A percentile compares a stretch with the other conserved stretches of the same genome.
Evolutionary conservation across 2,888 invertebrate genomes (phyloP).

Genomic region (Aphodius granarius): DNA sequence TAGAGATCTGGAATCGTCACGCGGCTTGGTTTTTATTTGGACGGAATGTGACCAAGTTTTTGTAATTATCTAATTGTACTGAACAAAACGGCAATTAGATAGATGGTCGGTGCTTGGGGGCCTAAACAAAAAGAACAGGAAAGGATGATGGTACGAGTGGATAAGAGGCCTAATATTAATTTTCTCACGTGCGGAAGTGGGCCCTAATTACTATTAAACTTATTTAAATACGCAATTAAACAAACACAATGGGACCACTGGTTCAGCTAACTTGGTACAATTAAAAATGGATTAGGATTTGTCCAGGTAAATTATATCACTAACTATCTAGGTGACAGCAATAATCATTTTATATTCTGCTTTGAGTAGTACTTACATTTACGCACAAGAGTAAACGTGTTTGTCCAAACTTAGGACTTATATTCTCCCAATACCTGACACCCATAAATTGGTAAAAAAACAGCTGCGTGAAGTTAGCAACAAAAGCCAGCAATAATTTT

Average conservation of each 20-base stretch:
- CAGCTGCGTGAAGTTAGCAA: too few relatives aligned
- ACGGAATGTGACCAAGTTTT: not conserved
- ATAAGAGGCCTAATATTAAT: not conserved
- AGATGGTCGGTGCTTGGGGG: not conserved
- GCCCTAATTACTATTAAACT: slow-evolving; percentile 29
- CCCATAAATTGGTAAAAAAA: too few relatives aligned
- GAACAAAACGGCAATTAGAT: not conserved
- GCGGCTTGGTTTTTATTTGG: not conserved
- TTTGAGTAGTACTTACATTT: too few relatives aligned
- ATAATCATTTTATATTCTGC: too few relatives aligned
- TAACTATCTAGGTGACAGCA: not conserved
- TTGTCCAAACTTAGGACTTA: too few relatives aligned
- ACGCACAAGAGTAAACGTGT: too few relatives aligned
- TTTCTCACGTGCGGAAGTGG: slow-evolving; percentile 34
- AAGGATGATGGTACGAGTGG: not conserved
- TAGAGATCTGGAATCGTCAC: not conserved
- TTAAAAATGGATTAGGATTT: not conserved
- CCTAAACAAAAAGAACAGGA: not conserved
- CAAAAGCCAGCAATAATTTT: too few relatives aligned
- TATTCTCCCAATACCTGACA: too few relatives aligned
- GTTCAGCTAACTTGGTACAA: not conserved
- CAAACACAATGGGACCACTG: slow-evolving; percentile 36
- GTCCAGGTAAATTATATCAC: not conserved
- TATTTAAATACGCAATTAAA: slow-evolving; percentile 39
- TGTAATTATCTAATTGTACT: not conserved